Percentiles rank a stretch among this genome's conserved stretches.
Evolutionary conservation across 2,888 invertebrate genomes (phyloP).

Genomic region (Perdita meconis): DNA sequence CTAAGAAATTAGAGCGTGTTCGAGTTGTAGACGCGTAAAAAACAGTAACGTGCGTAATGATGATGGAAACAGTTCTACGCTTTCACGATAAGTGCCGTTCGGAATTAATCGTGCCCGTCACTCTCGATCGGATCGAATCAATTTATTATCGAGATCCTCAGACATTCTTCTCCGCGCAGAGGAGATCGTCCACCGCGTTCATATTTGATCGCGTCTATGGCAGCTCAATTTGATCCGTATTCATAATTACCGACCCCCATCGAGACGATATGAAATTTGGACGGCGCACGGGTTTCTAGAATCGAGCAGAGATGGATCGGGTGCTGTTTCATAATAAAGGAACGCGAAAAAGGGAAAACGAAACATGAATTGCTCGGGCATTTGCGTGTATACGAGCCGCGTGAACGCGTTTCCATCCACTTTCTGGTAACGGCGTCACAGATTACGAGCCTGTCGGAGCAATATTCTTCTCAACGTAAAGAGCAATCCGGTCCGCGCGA

Average conservation of each 20-base stretch:
- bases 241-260: slow-evolving; percentile 9
- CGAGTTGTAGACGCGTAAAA: background rate
- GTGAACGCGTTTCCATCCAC: background rate
- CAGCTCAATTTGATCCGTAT: background rate
- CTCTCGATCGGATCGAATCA: slow-evolving; percentile 54
- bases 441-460: slow-evolving; percentile 12
- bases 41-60: slow-evolving; percentile 16
- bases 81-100: slow-evolving; percentile 60
- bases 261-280: background rate
- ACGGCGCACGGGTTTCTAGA: too few relatives aligned
- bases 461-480: slow-evolving; percentile 5
- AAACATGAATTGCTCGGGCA: slow-evolving; percentile 8
- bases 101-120: slow-evolving; percentile 58
- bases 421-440: slow-evolving; percentile 9
- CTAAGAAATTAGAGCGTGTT: slow-evolving; percentile 39
- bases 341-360: background rate
- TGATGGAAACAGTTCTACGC: slow-evolving; percentile 55
- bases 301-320: background rate
- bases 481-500: slow-evolving; percentile 14
- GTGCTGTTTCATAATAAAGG: background rate
- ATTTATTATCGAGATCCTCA: slow-evolving; percentile 54
- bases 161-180: slow-evolving; percentile 27
- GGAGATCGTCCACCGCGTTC: background rate
- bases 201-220: background rate
- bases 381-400: slow-evolving; percentile 5